Conservation (phyloP, 2,113 vertebrate genomes). For the Okapia johnstoni region DNA sequence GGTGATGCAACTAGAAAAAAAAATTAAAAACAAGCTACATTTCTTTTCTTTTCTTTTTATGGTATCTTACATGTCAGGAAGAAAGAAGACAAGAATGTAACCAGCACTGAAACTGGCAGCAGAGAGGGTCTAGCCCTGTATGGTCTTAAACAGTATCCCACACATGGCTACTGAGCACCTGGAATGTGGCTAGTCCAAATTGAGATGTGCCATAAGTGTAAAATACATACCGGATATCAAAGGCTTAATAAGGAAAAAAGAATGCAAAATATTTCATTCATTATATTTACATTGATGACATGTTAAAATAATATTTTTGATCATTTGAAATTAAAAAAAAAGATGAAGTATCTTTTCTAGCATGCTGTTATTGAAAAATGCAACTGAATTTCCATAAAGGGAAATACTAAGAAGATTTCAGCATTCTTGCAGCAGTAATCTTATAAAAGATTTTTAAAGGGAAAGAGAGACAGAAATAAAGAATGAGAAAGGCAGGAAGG, state of each 20-base stretch:
- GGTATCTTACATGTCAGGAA: not conserved
- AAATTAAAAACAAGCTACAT: not conserved
- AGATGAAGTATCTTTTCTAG: not conserved
- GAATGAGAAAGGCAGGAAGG: not conserved
- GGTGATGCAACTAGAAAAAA: not conserved
- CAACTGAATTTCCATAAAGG: not conserved
- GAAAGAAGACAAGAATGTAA: not conserved
- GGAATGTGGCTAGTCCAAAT: not conserved
- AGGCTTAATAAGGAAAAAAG: not conserved
- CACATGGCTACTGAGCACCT: not conserved
- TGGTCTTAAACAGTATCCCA: not conserved
- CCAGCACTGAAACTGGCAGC: not conserved
- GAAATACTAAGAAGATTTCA: not conserved
- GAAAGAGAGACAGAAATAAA: not conserved
- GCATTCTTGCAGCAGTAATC: not conserved
- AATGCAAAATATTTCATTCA: not conserved
- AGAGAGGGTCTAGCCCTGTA: not conserved
- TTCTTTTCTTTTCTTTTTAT: not conserved
- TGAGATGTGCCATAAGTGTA: not conserved
- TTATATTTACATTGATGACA: not conserved
- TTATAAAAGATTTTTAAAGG: not conserved
- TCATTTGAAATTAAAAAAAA: not conserved
- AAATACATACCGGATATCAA: not conserved
- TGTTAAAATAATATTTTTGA: not conserved
- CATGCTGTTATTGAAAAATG: not conserved